phyloP scores from a whole-genome alignment of 1,140 invertebrate genomes.

The Thaumatotibia leucotreta region DNA sequence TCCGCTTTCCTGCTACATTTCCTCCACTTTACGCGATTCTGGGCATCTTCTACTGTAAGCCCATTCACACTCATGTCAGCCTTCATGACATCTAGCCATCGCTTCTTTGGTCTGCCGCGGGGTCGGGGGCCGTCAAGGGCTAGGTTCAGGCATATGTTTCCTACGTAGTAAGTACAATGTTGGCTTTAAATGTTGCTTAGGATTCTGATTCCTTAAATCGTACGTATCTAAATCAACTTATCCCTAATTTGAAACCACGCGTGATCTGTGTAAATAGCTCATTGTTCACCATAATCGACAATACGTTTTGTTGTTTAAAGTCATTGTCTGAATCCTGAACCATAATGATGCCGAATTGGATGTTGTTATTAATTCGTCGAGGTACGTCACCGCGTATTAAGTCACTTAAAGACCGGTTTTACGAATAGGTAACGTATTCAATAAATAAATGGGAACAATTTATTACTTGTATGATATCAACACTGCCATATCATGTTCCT shows the following conservation, averaged over 20 bases:
- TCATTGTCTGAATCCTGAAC: slow-evolving; percentile 3
- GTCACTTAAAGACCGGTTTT: not conserved
- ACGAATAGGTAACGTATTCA: not conserved
- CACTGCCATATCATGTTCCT: not conserved
- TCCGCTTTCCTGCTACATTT: no score
- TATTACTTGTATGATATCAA: not conserved
- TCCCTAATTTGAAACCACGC: not conserved
- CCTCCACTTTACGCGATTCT: no score
- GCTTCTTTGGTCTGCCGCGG: no score
- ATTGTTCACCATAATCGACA: not conserved
- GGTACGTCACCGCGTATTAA: slow-evolving; percentile 2
- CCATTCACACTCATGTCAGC: no score
- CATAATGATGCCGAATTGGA: not conserved
- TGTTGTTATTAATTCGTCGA: slow-evolving; percentile 1
- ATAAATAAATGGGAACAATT: slow-evolving; percentile 3
- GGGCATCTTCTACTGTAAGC: no score
- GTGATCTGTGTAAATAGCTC: not conserved
- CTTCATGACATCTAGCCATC: no score
- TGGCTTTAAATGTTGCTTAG: no score
- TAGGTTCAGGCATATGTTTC: no score
- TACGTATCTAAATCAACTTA: no score
- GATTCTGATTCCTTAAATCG: no score
- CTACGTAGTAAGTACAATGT: no score
- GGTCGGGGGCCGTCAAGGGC: no score
- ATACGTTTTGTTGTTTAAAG: not conserved